These are phyloP conservation scores for Apolygus lucorum DNA, from an alignment of 1,140 invertebrate species.

Conservation along the genomic window DNA sequence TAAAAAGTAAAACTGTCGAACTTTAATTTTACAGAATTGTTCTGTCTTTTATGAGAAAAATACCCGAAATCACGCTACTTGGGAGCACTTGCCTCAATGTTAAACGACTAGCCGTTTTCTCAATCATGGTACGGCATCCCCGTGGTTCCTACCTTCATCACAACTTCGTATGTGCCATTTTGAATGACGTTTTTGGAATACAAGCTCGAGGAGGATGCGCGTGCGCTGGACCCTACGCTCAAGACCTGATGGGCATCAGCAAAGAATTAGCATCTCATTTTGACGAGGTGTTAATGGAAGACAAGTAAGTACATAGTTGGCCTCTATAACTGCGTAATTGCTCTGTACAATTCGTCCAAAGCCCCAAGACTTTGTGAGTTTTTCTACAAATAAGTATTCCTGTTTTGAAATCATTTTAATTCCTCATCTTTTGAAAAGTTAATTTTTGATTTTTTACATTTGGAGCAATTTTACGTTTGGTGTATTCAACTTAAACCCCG, in stretches of 20 bases:
- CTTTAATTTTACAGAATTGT: conserved; percentile 53
- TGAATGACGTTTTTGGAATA: conserved; percentile 89
- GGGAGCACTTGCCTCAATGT: conserved; percentile 56
- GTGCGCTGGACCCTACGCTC: conserved; percentile 75
- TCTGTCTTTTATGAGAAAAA: conserved; percentile 58
- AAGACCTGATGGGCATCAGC: conserved; percentile 75
- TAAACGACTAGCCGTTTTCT: conserved; percentile 71
- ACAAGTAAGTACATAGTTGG: conserved; percentile 60
- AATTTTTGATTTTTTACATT: too few relatives aligned
- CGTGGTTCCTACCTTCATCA: conserved; percentile 76
- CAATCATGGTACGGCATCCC: conserved; percentile 74
- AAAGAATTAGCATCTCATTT: conserved; percentile 63
- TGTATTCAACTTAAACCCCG: too few relatives aligned
- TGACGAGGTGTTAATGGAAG: conserved; percentile 64
- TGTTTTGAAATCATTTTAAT: too few relatives aligned
- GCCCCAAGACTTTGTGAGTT: too few relatives aligned
- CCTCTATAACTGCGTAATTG: too few relatives aligned
- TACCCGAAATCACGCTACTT: conserved; percentile 68
- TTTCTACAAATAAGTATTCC: too few relatives aligned
- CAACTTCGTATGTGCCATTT: conserved; percentile 76
- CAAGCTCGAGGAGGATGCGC: conserved; percentile 79
- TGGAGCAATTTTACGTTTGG: too few relatives aligned
- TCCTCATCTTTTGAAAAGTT: too few relatives aligned
- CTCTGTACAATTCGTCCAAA: too few relatives aligned
- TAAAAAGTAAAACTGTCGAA: too few relatives aligned